Evolutionary conservation across 2,113 vertebrate genomes (phyloP).

Genomic region (Tragelaphus imberbis): DNA sequence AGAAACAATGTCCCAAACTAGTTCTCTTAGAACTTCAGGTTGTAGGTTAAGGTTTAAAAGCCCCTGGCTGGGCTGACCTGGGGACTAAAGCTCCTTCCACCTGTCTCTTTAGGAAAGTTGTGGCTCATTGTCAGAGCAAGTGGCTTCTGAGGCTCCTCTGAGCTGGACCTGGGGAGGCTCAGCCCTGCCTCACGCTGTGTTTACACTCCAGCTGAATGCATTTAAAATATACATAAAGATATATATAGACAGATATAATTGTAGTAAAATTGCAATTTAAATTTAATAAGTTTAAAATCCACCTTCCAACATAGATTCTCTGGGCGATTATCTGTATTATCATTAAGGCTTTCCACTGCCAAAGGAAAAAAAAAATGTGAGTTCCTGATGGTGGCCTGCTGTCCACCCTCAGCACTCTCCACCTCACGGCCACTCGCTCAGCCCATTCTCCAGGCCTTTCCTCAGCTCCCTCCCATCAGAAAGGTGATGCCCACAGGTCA

Average conservation of each 20-base stretch:
- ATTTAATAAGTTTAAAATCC: not conserved
- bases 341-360: not conserved
- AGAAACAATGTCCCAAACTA: too few relatives aligned
- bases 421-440: rapidly evolving
- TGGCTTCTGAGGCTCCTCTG: too few relatives aligned
- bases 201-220: not conserved
- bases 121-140: not conserved
- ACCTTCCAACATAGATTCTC: not conserved
- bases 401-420: not conserved
- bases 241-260: not conserved
- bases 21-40: not conserved
- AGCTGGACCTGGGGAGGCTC: not conserved
- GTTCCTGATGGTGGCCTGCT: too few relatives aligned
- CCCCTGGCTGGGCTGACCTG: not conserved
- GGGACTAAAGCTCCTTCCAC: not conserved
- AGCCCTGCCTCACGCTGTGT: rapidly evolving
- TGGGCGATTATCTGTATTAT: not conserved
- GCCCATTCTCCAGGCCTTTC: not conserved
- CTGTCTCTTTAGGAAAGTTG: not conserved
- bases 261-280: not conserved
- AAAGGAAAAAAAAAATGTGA: not conserved
- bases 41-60: not conserved
- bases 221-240: not conserved
- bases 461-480: not conserved
- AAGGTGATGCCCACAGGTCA: not conserved